These are phyloP conservation scores for Drosophila setosimentum DNA, from an alignment of 2,888 invertebrate species.

Conservation along the genomic window DNA sequence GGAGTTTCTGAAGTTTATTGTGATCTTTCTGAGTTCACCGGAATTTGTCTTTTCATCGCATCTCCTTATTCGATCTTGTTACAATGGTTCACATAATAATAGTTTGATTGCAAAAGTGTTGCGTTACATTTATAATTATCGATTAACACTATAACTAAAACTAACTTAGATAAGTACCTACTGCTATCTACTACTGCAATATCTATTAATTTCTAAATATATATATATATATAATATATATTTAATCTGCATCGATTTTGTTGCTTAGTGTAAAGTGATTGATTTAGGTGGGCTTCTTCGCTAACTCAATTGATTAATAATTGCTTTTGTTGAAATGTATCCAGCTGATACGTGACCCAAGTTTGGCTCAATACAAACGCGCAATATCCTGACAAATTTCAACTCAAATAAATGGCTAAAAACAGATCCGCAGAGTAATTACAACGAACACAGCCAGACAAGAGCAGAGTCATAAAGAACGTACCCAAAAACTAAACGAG, in stretches of 20 bases:
- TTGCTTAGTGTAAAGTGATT: conserved; percentile 52
- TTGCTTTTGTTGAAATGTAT: conserved; percentile 48
- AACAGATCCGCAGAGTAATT: conserved; percentile 68
- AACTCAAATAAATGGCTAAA: conserved; percentile 75
- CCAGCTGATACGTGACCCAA: conserved; percentile 43
- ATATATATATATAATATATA: neutral
- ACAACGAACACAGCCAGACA: conserved; percentile 55
- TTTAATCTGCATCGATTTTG: neutral
- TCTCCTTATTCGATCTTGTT: too few relatives aligned
- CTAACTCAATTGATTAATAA: conserved; percentile 68
- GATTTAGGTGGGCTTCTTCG: conserved; percentile 42
- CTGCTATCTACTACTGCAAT: too few relatives aligned
- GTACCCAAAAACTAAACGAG: conserved; percentile 22
- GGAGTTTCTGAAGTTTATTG: too few relatives aligned
- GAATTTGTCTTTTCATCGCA: too few relatives aligned
- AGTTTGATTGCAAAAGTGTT: too few relatives aligned
- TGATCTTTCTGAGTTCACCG: too few relatives aligned
- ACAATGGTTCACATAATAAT: too few relatives aligned
- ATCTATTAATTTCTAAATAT: too few relatives aligned
- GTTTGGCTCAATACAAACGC: conserved; percentile 18
- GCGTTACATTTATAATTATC: too few relatives aligned
- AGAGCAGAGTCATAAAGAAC: conserved; percentile 47
- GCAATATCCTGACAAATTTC: conserved; percentile 74
- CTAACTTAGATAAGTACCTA: too few relatives aligned
- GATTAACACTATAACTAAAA: too few relatives aligned